These are phyloP conservation scores for Sturnira hondurensis DNA, from an alignment of 2,113 vertebrate species.

Conservation along the genomic window DNA sequence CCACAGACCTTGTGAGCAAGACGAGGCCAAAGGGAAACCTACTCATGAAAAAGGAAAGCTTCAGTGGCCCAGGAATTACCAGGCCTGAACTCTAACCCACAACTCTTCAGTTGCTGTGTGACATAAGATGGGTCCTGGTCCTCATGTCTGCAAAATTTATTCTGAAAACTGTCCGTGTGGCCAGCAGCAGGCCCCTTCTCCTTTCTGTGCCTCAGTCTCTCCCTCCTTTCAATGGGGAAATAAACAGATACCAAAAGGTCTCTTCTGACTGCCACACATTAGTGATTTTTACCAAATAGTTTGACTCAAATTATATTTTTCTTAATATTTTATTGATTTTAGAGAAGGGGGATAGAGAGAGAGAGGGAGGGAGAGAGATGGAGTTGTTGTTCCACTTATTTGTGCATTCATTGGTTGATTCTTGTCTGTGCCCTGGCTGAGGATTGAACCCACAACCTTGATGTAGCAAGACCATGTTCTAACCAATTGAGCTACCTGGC, in stretches of 20 bases:
- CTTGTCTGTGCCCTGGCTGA: too few species aligned
- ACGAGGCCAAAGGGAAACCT: neutral
- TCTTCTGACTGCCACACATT: neutral
- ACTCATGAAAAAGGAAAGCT: neutral
- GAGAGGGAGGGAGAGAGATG: too few species aligned
- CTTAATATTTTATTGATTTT: too few species aligned
- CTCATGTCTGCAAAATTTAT: neutral
- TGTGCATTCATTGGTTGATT: too few species aligned
- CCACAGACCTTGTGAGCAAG: neutral
- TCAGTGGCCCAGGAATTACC: too few species aligned
- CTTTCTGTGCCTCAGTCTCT: neutral
- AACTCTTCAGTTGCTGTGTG: neutral
- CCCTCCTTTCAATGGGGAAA: neutral
- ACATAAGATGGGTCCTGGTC: neutral
- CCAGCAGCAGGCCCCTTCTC: neutral
- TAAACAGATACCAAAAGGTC: neutral
- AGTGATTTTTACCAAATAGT: constrained; percentile 48
- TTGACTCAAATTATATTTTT: constrained; percentile 60
- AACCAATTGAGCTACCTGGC: too few species aligned
- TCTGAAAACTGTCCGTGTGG: rapidly evolving
- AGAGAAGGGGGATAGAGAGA: too few species aligned
- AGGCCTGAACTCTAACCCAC: neutral
- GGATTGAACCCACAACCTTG: too few species aligned
- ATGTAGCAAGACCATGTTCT: too few species aligned
- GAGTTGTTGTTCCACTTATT: too few species aligned